Conservation (phyloP, 2,888 invertebrate species). For the Plagodis pulveraria region DNA sequence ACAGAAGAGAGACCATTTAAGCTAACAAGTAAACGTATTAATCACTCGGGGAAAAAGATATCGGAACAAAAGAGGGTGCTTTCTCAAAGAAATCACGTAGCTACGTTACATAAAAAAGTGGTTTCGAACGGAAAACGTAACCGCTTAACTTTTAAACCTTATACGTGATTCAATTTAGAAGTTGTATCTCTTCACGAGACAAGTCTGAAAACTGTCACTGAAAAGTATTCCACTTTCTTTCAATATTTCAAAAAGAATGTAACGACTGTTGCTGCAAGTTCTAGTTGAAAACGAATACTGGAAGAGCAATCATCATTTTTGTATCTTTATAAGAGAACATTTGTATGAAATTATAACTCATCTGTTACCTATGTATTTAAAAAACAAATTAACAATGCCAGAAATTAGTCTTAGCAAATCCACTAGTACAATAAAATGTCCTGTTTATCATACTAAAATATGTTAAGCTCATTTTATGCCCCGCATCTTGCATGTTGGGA, state of each 20-base stretch:
- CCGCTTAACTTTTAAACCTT: slow-evolving; percentile 83
- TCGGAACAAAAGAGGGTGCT: slow-evolving; percentile 64
- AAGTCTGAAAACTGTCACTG: slow-evolving; percentile 71
- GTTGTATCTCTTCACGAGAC: slow-evolving; percentile 67
- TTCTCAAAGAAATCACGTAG: slow-evolving; percentile 74
- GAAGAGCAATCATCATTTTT: too few species aligned
- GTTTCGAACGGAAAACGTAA: slow-evolving; percentile 75
- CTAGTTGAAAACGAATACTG: slow-evolving; percentile 47
- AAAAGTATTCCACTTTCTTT: slow-evolving; percentile 71
- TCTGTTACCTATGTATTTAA: too few species aligned
- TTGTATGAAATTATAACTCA: too few species aligned
- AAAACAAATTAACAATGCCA: too few species aligned
- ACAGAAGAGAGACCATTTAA: slow-evolving; percentile 55
- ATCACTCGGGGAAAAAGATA: slow-evolving; percentile 64
- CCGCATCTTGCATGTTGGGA: too few species aligned
- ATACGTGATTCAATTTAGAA: slow-evolving; percentile 84
- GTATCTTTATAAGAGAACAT: too few species aligned
- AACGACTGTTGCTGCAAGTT: slow-evolving; percentile 49
- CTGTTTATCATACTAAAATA: too few species aligned
- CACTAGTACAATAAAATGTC: too few species aligned
- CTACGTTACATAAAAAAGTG: slow-evolving; percentile 73
- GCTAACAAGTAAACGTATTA: slow-evolving; percentile 67
- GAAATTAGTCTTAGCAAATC: too few species aligned
- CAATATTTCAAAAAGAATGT: slow-evolving; percentile 65
- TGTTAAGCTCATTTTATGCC: too few species aligned